A percentile compares a stretch with the other conserved stretches of the same genome.
These are phyloP conservation scores for Platygyra sinensis DNA, from an alignment of 64 coral and sea anemone genomes.

Conservation along the genomic window DNA sequence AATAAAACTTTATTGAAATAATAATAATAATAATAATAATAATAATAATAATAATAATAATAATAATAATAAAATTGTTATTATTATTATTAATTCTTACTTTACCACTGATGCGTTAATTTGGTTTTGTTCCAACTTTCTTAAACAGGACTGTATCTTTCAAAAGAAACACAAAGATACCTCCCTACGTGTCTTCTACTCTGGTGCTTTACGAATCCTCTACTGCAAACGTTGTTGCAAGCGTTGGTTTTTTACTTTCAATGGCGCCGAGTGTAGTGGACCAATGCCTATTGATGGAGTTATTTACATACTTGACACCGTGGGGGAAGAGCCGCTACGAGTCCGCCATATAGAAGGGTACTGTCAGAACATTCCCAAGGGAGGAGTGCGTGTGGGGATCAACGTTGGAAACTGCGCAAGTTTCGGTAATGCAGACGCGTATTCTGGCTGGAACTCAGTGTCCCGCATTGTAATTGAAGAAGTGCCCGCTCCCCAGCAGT, in stretches of 20 bases:
- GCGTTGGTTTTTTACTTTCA: slow-evolving; percentile 60
- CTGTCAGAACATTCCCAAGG: slow-evolving; percentile 21
- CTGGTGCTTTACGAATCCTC: background rate
- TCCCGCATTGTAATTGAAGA: slow-evolving; percentile 42
- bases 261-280: slow-evolving; percentile 20
- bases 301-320: background rate
- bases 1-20: too few relatives aligned
- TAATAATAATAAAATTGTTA: too few relatives aligned
- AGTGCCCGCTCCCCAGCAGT: background rate
- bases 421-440: slow-evolving; percentile 8
- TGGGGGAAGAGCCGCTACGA: background rate
- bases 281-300: slow-evolving; percentile 34
- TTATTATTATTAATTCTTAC: too few relatives aligned
- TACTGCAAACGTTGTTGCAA: background rate
- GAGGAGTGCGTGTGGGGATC: slow-evolving; percentile 25
- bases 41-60: too few relatives aligned
- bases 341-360: slow-evolving; percentile 45
- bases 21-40: too few relatives aligned
- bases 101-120: too few relatives aligned
- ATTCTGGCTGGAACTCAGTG: slow-evolving; percentile 3
- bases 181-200: slow-evolving; percentile 12
- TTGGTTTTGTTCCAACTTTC: background rate
- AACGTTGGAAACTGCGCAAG: slow-evolving; percentile 23
- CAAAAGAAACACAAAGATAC: background rate
- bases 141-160: slow-evolving; percentile 41